Conservation (phyloP, 2,113 vertebrate species). For the Thalassoma bifasciatum region DNA sequence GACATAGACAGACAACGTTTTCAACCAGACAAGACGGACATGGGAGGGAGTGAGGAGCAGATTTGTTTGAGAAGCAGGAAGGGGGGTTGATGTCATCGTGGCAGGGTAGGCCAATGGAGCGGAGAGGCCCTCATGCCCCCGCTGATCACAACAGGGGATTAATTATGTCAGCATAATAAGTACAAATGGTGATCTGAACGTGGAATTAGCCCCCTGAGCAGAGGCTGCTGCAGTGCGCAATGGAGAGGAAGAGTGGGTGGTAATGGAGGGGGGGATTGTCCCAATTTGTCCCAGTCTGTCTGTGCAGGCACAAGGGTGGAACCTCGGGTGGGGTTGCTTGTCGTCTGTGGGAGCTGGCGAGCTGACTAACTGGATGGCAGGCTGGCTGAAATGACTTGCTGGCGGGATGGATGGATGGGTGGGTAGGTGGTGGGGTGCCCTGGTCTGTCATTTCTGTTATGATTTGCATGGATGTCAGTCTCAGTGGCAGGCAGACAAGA, state of each 20-base stretch:
- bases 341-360: conserved; percentile 57
- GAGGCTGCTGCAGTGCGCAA: conserved; percentile 70
- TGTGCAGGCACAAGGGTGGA: conserved; percentile 71
- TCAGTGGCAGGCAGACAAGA: conserved; percentile 59
- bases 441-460: conserved; percentile 78
- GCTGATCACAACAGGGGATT: conserved; percentile 91
- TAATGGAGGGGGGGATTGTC: conserved; percentile 67
- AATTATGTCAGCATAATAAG: conserved; percentile 88
- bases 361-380: conserved; percentile 51
- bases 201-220: conserved; percentile 85
- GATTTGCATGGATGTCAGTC: conserved; percentile 82
- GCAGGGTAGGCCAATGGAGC: conserved; percentile 76
- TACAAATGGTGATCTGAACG: conserved; percentile 89
- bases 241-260: conserved; percentile 74
- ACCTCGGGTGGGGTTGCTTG: conserved; percentile 67
- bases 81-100: conserved; percentile 55
- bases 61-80: conserved; percentile 65
- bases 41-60: conserved; percentile 58
- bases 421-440: conserved; percentile 23
- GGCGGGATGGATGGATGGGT: conserved; percentile 50
- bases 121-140: conserved; percentile 82
- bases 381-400: conserved; percentile 37
- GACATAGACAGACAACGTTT: conserved; percentile 66
- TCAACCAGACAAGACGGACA: conserved; percentile 70
- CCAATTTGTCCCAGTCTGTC: conserved; percentile 83